Percentiles rank a stretch among this genome's conserved stretches.
Conservation (phyloP, 2,113 vertebrate genomes). For the Callorhinus ursinus region DNA sequence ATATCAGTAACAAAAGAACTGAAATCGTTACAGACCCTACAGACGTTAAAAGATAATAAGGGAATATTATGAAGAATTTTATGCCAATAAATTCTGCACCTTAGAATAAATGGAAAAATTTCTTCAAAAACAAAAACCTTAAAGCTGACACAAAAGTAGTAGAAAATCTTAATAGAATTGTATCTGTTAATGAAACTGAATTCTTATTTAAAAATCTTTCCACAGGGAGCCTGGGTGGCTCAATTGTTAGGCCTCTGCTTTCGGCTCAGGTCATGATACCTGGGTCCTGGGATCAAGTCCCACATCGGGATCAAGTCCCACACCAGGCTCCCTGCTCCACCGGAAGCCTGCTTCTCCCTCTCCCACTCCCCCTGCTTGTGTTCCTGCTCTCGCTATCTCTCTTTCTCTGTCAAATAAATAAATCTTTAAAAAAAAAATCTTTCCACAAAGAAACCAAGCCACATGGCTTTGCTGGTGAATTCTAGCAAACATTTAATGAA, state of each 20-base stretch:
- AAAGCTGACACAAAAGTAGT: neutral
- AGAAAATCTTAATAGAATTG: neutral
- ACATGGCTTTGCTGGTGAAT: neutral
- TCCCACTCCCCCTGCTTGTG: too few relatives aligned
- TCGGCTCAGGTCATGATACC: too few relatives aligned
- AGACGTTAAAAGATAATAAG: neutral
- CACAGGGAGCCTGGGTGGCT: neutral
- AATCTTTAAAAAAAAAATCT: neutral
- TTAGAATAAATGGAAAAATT: conserved; percentile 25
- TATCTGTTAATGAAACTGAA: neutral
- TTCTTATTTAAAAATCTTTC: conserved; percentile 9
- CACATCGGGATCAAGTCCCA: too few relatives aligned
- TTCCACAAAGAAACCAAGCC: neutral
- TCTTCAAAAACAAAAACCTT: neutral
- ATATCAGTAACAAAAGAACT: neutral
- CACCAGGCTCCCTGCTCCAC: too few relatives aligned
- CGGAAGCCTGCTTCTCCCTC: too few relatives aligned
- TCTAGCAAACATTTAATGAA: neutral
- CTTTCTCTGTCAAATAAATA: too few relatives aligned
- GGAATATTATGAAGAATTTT: neutral
- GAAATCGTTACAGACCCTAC: neutral
- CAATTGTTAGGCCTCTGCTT: too few relatives aligned
- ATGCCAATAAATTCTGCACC: neutral
- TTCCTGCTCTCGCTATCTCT: too few relatives aligned
- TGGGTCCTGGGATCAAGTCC: too few relatives aligned